Conservation (phyloP, 2,113 vertebrate genomes). For the Scalopus aquaticus region DNA sequence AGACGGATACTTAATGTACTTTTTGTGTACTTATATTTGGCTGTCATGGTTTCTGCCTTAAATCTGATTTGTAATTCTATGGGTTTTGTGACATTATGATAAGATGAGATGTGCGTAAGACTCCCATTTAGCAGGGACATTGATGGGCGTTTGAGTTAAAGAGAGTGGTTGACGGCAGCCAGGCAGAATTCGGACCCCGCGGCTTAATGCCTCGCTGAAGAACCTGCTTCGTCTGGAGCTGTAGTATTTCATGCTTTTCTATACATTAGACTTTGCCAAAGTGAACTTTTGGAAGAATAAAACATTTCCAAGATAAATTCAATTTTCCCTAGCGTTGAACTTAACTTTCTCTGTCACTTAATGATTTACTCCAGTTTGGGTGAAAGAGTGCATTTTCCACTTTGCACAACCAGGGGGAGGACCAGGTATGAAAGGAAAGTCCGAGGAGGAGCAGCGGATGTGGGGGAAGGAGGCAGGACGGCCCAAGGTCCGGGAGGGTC, state of each 20-base stretch:
- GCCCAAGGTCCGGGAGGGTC: not conserved
- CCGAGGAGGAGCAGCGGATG: not conserved
- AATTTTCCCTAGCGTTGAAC: not conserved
- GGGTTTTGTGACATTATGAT: slow-evolving; percentile 87
- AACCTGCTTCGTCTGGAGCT: slow-evolving; percentile 52
- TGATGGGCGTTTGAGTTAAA: slow-evolving; percentile 81
- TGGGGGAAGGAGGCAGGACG: not conserved
- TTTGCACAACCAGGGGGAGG: not conserved
- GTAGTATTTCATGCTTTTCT: slow-evolving; percentile 72
- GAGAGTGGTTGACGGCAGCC: slow-evolving; percentile 74
- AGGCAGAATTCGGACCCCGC: slow-evolving; percentile 78
- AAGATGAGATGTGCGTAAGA: slow-evolving; percentile 81
- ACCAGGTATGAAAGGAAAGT: not conserved
- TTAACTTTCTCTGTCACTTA: slow-evolving; percentile 34
- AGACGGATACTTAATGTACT: slow-evolving; percentile 96
- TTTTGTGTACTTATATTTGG: slow-evolving; percentile 92
- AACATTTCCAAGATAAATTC: slow-evolving; percentile 73
- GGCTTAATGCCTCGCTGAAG: slow-evolving; percentile 76
- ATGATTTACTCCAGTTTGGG: slow-evolving; percentile 27
- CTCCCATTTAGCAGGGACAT: slow-evolving; percentile 87
- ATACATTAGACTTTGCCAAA: slow-evolving; percentile 73
- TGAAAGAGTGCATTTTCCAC: not conserved
- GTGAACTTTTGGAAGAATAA: slow-evolving; percentile 77
- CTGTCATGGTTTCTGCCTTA: slow-evolving; percentile 90
- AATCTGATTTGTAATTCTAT: slow-evolving; percentile 90